A percentile compares a stretch with the other conserved stretches of the same genome.
phyloP scores from a whole-genome alignment of 2,888 invertebrate species.

The Sussaba pulchella region DNA sequence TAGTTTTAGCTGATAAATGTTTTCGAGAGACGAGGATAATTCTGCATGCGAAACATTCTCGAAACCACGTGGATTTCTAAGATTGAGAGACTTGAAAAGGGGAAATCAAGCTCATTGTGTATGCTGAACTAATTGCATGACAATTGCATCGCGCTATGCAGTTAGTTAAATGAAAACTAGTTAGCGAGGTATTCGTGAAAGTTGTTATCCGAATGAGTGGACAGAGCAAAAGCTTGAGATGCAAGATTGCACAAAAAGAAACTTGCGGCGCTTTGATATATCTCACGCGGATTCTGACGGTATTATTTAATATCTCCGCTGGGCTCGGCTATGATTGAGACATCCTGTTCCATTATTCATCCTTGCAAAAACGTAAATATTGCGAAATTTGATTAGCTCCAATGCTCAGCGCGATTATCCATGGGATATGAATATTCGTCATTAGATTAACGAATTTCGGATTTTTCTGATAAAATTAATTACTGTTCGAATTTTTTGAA shows the following conservation, averaged over 20 bases:
- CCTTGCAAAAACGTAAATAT: no score
- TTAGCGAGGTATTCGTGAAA: not conserved
- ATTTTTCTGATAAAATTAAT: no score
- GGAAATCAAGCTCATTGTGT: no score
- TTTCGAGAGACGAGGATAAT: not conserved
- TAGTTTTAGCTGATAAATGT: no score
- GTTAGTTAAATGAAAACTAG: not conserved
- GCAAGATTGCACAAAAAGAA: not conserved
- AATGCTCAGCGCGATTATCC: no score
- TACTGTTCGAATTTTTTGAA: no score
- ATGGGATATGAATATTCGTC: no score
- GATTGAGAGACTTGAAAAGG: not conserved
- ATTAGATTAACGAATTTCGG: no score
- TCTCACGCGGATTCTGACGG: not conserved
- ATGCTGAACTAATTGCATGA: not conserved
- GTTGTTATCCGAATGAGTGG: not conserved
- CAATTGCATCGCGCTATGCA: not conserved
- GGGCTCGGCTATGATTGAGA: not conserved
- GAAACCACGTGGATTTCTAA: not conserved
- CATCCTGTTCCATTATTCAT: not conserved
- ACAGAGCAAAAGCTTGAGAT: conserved; percentile 8
- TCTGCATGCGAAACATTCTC: not conserved
- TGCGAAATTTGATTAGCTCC: no score
- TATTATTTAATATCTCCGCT: not conserved
- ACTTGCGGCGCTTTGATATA: not conserved